These are phyloP conservation scores for Salvator merianae DNA, from an alignment of 2,113 vertebrate species.

Conservation along the genomic window DNA sequence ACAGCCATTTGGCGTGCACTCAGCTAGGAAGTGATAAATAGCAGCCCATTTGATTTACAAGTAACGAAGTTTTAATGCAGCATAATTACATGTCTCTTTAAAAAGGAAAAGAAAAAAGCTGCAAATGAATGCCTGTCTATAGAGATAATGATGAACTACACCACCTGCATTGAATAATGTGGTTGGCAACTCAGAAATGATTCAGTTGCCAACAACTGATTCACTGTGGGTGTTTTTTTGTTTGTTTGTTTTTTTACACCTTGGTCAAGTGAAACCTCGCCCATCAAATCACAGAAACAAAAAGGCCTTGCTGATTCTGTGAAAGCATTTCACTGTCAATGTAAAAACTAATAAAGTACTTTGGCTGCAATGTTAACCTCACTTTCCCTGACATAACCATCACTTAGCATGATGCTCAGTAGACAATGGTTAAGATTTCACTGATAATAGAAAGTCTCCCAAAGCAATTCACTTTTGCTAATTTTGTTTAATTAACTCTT, in stretches of 20 bases:
- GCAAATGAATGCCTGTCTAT: not conserved
- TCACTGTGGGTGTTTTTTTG: too few relatives aligned
- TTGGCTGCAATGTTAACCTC: not conserved
- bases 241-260: not conserved
- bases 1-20: not conserved
- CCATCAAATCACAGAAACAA: not conserved
- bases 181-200: not conserved
- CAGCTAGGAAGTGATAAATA: not conserved
- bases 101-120: not conserved
- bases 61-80: not conserved
- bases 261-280: not conserved
- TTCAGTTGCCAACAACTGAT: not conserved
- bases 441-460: too few relatives aligned
- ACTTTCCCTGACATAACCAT: too few relatives aligned
- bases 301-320: not conserved
- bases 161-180: not conserved
- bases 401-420: not conserved
- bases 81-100: not conserved
- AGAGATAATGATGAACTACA: not conserved
- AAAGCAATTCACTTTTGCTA: too few relatives aligned
- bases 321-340: not conserved
- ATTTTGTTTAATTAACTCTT: not conserved
- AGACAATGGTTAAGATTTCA: too few relatives aligned
- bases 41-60: not conserved
- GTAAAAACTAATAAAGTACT: not conserved